Evolutionary conservation across 2,797 vertebrate species (phyloP).

Genomic region (Balearica regulorum): DNA sequence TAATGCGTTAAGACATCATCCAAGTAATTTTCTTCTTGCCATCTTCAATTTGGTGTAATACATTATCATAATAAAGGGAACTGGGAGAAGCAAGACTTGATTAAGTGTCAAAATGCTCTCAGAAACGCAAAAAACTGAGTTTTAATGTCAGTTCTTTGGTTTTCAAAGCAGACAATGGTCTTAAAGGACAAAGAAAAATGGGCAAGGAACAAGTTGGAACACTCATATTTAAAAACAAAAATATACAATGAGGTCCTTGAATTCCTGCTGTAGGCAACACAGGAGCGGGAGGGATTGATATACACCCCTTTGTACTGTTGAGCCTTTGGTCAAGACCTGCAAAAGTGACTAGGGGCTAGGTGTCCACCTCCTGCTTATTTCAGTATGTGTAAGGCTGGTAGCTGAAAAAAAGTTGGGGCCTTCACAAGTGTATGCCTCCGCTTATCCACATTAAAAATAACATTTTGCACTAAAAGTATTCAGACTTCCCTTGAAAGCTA

Average conservation of each 20-base stretch:
- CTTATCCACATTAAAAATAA: neutral
- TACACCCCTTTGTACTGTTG: neutral
- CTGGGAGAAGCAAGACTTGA: neutral
- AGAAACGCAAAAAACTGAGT: neutral
- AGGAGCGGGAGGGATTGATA: neutral
- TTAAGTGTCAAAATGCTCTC: constrained; percentile 15
- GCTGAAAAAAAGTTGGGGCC: neutral
- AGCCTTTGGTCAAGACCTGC: neutral
- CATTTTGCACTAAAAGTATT: neutral
- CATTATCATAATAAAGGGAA: constrained; percentile 47
- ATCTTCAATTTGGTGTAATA: neutral
- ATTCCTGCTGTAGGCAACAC: neutral
- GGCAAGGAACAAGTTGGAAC: neutral
- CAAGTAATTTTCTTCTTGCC: constrained; percentile 19
- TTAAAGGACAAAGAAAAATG: neutral
- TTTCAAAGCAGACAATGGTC: neutral
- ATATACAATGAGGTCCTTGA: neutral
- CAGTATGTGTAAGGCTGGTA: neutral
- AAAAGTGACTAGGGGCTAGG: neutral
- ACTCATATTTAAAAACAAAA: neutral
- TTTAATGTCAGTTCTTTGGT: neutral
- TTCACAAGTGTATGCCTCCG: neutral
- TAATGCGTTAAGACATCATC: neutral
- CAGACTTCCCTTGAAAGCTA: neutral
- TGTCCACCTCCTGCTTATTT: neutral